Conservation (phyloP, 1,140 invertebrate genomes). For the Lucilia cuprina region DNA sequence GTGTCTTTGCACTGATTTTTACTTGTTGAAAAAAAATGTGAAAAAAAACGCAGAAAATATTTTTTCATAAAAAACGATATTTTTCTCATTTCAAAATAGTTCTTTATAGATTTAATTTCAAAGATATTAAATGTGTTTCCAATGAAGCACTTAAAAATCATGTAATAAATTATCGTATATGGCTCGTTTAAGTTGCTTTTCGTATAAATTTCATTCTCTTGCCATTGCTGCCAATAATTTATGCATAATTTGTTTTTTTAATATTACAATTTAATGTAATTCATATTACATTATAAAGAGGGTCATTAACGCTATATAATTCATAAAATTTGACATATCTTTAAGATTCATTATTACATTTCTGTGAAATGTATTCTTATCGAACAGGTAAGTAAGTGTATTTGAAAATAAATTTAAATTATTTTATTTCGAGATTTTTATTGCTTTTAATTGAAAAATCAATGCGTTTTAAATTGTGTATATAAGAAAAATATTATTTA, state of each 20-base stretch:
- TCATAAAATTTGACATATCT: background rate
- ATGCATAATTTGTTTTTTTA: background rate
- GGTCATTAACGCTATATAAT: background rate
- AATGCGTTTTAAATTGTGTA: background rate
- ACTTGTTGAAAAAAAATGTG: no score
- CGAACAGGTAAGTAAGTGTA: background rate
- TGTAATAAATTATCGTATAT: conserved; percentile 7
- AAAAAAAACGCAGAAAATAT: background rate
- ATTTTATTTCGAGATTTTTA: background rate
- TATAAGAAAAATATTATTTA: background rate
- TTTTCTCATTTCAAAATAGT: background rate
- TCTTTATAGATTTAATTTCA: background rate
- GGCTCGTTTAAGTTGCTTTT: background rate
- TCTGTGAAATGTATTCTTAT: background rate
- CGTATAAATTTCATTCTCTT: background rate
- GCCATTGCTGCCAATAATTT: background rate
- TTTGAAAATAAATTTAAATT: background rate
- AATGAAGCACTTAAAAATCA: background rate
- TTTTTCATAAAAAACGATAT: conserved; percentile 4
- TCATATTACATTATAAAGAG: background rate
- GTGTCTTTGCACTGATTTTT: background rate
- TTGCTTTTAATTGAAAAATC: background rate
- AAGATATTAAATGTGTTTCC: background rate
- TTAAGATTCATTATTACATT: background rate
- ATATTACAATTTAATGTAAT: background rate